These are phyloP conservation scores for Conger conger DNA, from an alignment of 2,113 vertebrate genomes.

Conservation along the genomic window DNA sequence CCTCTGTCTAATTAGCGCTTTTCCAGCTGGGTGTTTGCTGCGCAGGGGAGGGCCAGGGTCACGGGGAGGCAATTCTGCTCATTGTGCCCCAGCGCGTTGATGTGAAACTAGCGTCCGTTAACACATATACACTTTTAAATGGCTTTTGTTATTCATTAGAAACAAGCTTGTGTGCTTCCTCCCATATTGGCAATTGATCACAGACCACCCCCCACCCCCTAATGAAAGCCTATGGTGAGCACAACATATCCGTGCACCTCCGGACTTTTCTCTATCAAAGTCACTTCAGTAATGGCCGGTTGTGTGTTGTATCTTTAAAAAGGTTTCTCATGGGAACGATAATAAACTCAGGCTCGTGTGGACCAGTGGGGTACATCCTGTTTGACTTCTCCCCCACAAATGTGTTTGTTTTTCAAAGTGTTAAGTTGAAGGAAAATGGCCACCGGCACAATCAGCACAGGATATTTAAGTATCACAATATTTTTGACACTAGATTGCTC, in stretches of 20 bases:
- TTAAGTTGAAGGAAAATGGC: not conserved
- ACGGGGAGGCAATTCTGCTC: conserved; percentile 16
- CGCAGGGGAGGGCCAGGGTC: conserved; percentile 16
- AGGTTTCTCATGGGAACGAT: too few relatives aligned
- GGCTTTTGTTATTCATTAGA: not conserved
- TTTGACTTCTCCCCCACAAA: too few relatives aligned
- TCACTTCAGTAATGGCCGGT: too few relatives aligned
- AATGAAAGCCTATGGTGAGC: not conserved
- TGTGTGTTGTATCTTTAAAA: too few relatives aligned
- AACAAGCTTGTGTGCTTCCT: not conserved
- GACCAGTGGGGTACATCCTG: too few relatives aligned
- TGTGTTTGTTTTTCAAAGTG: not conserved
- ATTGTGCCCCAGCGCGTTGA: not conserved
- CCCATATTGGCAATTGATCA: not conserved
- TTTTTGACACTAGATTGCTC: not conserved
- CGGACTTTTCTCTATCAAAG: too few relatives aligned
- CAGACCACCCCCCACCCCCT: too few relatives aligned
- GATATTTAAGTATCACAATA: not conserved
- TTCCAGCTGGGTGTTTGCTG: conserved; percentile 11
- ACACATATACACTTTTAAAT: too few relatives aligned
- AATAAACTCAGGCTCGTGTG: too few relatives aligned
- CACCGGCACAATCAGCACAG: not conserved
- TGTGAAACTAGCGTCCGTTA: not conserved
- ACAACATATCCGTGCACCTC: too few relatives aligned
- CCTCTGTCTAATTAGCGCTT: conserved; percentile 19